These are phyloP conservation scores for Tryphoninae sp. DNA, from an alignment of 2,888 invertebrate genomes.

Conservation along the genomic window DNA sequence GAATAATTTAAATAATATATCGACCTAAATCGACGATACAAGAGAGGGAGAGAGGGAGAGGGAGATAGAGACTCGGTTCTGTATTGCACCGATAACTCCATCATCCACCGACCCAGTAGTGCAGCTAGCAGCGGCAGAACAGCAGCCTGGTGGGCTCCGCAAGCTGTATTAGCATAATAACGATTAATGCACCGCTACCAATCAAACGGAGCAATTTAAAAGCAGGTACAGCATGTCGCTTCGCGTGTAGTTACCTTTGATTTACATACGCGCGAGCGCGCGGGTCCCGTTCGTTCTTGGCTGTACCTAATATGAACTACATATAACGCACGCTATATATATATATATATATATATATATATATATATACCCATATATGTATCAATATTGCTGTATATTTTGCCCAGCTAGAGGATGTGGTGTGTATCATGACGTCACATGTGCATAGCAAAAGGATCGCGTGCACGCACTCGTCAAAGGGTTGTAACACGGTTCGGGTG, in stretches of 20 bases:
- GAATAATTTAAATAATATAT: slow-evolving; percentile 62
- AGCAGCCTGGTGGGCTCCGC: slow-evolving; percentile 47
- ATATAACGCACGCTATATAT: slow-evolving; percentile 31
- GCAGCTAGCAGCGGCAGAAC: slow-evolving; percentile 57
- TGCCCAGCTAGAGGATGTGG: slow-evolving; percentile 31
- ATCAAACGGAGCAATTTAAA: slow-evolving; percentile 79
- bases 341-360: slow-evolving; percentile 9
- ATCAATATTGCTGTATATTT: slow-evolving; percentile 34
- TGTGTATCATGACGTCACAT: slow-evolving; percentile 80
- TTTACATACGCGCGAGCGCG: slow-evolving; percentile 78
- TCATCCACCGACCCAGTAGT: slow-evolving; percentile 62
- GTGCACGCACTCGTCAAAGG: slow-evolving; percentile 80
- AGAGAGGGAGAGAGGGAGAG: slow-evolving; percentile 23
- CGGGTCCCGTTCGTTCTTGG: slow-evolving; percentile 64
- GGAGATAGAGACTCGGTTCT: slow-evolving; percentile 20
- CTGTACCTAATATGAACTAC: slow-evolving; percentile 49
- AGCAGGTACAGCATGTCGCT: slow-evolving; percentile 74
- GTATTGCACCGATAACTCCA: slow-evolving; percentile 62
- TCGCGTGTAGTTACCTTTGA: slow-evolving; percentile 78
- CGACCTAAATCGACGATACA: slow-evolving; percentile 62
- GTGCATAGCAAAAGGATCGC: slow-evolving; percentile 74
- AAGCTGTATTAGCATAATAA: slow-evolving; percentile 67
- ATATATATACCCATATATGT: slow-evolving; percentile 11
- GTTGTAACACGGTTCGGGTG: slow-evolving; percentile 72
- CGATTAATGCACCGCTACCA: slow-evolving; percentile 71